These are phyloP conservation scores for Microplitis mediator DNA, from an alignment of 1,140 invertebrate genomes.

Conservation along the genomic window DNA sequence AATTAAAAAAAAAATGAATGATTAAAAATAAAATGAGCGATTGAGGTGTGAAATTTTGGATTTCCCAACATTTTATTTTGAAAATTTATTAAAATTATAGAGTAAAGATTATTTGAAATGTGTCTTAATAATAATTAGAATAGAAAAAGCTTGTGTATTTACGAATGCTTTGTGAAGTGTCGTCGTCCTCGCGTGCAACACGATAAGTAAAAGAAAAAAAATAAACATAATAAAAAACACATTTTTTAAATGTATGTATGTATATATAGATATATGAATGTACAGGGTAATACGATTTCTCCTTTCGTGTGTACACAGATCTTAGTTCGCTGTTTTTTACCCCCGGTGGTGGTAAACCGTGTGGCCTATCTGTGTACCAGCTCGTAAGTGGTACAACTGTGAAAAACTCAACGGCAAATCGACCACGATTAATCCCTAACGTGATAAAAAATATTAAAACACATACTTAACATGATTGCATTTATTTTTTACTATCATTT, in stretches of 20 bases:
- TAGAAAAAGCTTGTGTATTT: neutral
- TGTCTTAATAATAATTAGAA: neutral
- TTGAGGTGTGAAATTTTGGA: too few species aligned
- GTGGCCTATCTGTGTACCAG: slow-evolving; percentile 29
- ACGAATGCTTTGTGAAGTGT: slow-evolving; percentile 9
- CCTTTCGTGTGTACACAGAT: slow-evolving; percentile 14
- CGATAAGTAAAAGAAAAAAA: slow-evolving; percentile 6
- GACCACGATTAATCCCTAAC: slow-evolving; percentile 16
- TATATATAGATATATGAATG: neutral
- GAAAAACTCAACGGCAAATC: slow-evolving; percentile 23
- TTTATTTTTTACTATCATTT: neutral
- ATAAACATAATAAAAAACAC: neutral
- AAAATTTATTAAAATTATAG: too few species aligned
- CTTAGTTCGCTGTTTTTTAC: slow-evolving; percentile 8
- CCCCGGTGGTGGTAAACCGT: neutral
- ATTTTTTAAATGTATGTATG: neutral
- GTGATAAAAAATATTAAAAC: slow-evolving; percentile 17
- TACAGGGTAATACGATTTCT: neutral
- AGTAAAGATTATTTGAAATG: neutral
- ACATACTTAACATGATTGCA: neutral
- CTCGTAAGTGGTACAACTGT: slow-evolving; percentile 24
- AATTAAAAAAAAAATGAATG: too few species aligned
- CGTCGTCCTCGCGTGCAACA: slow-evolving; percentile 15
- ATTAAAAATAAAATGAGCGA: too few species aligned
- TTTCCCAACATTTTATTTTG: too few species aligned